Base-by-base conservation (phyloP, 2,113 vertebrate species). In the Picathartes gymnocephalus region DNA sequence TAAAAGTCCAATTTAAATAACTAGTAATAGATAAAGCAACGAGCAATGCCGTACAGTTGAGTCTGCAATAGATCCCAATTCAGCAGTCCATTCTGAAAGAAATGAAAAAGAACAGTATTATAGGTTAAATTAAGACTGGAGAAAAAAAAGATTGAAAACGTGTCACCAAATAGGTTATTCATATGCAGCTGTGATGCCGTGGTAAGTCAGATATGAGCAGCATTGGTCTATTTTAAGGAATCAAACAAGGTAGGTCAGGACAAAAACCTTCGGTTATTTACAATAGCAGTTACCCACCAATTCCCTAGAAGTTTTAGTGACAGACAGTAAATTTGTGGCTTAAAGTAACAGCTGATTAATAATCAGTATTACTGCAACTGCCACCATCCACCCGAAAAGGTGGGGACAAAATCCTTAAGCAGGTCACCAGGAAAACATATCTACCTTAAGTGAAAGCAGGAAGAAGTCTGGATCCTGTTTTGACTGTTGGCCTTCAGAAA, bases 1-100 rank as follows among this genome's bases (percentile, higher is more conserved):
- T 98, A 98, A 98, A 98, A 98, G 98, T 98, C 97, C 74, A 97
- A 98, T 98, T 98, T 98, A 99, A 98, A 98, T 98, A 98, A 97
- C 98, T 98, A 97, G 96, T 94, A 98, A 95, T 77, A 97, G 98
- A 98, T 79, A 97, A 97, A 98, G 97, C 90, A 97, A 96, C 39
- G 88, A 98, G 93, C 81, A 95, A 92, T 17, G 64, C 81, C 94
- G 95, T 98, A 86, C 96, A 97, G 94, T 90, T 95, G 97, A 95
- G 95, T 97, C 97, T 98, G 97, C 94, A 94, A 87, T 94, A 95
- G 98, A 98, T 99, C 98, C 98, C 97, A 98, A 97, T 98, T 98
- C 98, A 98, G 97, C 96, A 97, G 95, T 98, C 97, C 98, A 98
- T 97, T 97, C 98, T 97, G 98, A 88, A 97, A 98, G 88, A 97